These are phyloP conservation scores for Globodera rostochiensis DNA, from an alignment of 1,140 invertebrate genomes.

Conservation along the genomic window DNA sequence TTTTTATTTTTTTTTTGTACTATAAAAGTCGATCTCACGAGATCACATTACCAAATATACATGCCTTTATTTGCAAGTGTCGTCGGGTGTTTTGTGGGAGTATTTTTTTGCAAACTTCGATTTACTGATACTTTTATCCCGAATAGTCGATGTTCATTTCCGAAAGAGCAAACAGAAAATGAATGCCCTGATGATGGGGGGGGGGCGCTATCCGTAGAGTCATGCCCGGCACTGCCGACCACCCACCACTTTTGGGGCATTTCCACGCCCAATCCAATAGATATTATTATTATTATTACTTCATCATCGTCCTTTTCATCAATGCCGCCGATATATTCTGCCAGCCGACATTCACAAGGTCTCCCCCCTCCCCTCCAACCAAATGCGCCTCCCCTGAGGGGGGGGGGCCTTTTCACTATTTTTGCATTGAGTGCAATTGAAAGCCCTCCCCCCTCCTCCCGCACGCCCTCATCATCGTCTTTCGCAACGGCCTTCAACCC, in stretches of 20 bases:
- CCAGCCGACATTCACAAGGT: neutral
- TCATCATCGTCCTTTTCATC: no score
- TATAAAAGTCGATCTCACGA: no score
- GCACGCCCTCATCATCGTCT: neutral
- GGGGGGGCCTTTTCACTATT: neutral
- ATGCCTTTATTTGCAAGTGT: no score
- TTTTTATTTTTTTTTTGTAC: neutral
- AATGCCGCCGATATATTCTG: neutral
- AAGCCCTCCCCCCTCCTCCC: constrained; percentile 1
- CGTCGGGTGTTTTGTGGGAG: no score
- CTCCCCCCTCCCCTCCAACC: no score
- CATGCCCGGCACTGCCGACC: neutral
- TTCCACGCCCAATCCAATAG: no score
- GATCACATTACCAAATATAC: no score
- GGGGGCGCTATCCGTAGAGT: neutral
- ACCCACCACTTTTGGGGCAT: neutral
- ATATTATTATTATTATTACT: no score
- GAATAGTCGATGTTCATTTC: no score
- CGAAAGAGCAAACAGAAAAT: no score
- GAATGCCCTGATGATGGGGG: neutral
- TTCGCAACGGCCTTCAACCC: neutral
- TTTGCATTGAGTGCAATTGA: constrained; percentile 8
- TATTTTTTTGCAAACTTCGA: no score
- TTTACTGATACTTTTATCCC: no score
- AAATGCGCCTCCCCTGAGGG: neutral